Evolutionary conservation across 2,888 invertebrate species (phyloP).

Genomic region (Atethmia centrago): DNA sequence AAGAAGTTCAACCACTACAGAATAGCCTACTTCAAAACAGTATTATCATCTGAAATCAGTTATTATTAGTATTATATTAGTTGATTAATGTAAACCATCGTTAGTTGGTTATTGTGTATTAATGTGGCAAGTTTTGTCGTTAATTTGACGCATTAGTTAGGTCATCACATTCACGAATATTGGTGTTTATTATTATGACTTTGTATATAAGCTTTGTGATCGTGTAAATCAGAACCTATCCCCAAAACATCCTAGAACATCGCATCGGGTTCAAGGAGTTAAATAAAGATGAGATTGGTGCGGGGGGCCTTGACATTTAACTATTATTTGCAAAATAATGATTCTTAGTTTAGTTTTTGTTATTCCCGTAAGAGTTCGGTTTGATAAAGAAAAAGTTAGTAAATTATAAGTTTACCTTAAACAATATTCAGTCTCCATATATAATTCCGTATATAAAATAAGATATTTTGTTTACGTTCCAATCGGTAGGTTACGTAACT

Average conservation of each 20-base stretch:
- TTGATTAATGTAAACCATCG: no score
- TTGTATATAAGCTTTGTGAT: no score
- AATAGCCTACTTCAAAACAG: slow-evolving; percentile 21
- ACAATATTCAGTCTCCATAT: neutral
- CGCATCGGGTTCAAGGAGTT: no score
- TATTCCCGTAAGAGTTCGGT: neutral
- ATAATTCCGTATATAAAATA: neutral
- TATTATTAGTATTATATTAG: no score
- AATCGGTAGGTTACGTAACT: slow-evolving; percentile 21
- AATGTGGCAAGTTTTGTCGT: slow-evolving; percentile 43
- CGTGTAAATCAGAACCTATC: no score
- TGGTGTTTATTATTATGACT: no score
- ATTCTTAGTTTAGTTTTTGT: neutral
- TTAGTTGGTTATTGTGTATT: slow-evolving; percentile 27
- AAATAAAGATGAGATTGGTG: no score
- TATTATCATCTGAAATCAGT: slow-evolving; percentile 16
- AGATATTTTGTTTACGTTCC: slow-evolving; percentile 1
- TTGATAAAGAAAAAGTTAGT: neutral
- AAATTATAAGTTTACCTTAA: neutral
- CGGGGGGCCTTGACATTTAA: no score
- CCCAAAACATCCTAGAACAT: no score
- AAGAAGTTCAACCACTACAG: neutral
- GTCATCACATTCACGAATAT: no score
- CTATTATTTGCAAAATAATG: neutral
- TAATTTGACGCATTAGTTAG: no score